A percentile compares a stretch with the other conserved stretches of the same genome.
Evolutionary conservation across 92 coral and sea anemone genomes (phyloP).

Genomic region (Epizoanthus stellaris): DNA sequence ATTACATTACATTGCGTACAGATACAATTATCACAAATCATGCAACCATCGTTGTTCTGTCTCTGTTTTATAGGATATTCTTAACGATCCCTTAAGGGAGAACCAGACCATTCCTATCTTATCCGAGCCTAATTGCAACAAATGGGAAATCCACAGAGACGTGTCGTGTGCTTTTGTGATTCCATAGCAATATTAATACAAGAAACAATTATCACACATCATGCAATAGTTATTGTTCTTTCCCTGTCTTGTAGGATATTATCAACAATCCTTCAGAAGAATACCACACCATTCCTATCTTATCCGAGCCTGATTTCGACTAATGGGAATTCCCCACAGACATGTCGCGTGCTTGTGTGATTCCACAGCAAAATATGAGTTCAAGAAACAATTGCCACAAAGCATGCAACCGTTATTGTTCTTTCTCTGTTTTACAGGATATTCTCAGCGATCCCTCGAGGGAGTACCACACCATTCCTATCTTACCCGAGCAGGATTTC

Average conservation of each 20-base stretch:
- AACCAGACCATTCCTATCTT: slow-evolving; percentile 20
- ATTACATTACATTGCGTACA: no score
- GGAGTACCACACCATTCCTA: slow-evolving; percentile 33
- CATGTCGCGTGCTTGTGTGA: no score
- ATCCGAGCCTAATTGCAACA: not conserved
- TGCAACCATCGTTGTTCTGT: not conserved
- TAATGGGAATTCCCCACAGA: no score
- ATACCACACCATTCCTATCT: slow-evolving; percentile 27
- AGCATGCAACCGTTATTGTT: not conserved
- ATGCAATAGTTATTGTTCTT: not conserved
- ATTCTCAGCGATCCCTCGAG: slow-evolving; percentile 16
- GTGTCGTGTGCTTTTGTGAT: no score
- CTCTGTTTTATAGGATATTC: not conserved
- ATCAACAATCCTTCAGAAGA: slow-evolving; percentile 13
- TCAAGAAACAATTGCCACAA: not conserved
- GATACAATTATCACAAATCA: not conserved
- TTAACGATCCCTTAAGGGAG: slow-evolving; percentile 21
- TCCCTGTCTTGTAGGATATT: not conserved
- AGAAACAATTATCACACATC: not conserved
- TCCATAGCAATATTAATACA: not conserved
- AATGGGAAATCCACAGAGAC: slow-evolving; percentile 32
- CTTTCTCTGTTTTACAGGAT: slow-evolving; percentile 7
- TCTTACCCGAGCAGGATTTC: not conserved
- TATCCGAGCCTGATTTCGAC: slow-evolving; percentile 5
- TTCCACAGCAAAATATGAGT: no score